Evolutionary conservation across 2,797 vertebrate species (phyloP), one percentile per base, ranked within the genome.

Genomic region (Linurgus olivaceus): DNA sequence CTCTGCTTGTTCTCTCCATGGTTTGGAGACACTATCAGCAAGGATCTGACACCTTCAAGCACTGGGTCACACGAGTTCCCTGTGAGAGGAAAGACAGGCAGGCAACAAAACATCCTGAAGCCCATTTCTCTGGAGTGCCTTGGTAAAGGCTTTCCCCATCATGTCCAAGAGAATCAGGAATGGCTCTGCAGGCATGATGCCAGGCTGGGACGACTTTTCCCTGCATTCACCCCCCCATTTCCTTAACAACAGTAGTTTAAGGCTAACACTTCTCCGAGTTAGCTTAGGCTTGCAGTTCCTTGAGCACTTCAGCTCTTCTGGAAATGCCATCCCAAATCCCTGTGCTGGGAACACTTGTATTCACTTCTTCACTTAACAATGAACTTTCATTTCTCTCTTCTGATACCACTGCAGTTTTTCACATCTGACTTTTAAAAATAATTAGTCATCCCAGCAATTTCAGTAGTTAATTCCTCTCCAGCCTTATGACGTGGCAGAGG

Each of bases 391-490:
- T 86, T 59, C 20, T 66, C 47, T 88, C 25, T 54, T 91, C 37
- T 84, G 63, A 38, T 42, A 42, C 35, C 2, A 9, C 25, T 48
- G 54, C 20, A 70, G 24, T 68, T 86, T 93, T 92, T 63, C 66
- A 58, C 33, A 78, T 48, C 28, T 48, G 38, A 54, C 67, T 82
- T 37, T 25, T 3, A 21, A 52, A 61, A 54, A 45, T 25, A 55
- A 63, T 21, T 58, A 4, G 21, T 52, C 55, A 84, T 13, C 42
- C 12, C 37, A 79, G 35, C 4, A 85, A 55, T 68, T 55, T 91
- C 62, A 88, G 59, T 78, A 88, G 68, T 66, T 80, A 70, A 72
- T 93, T 91, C 33, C 6, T 50, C 24, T 91, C 37, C 37, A 80
- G 35, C 37, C 18, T 79, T 72, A 58, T 52, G 68, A 65, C 25